Percentiles rank a stretch among this genome's conserved stretches.
phyloP scores from a whole-genome alignment of 2,888 invertebrate genomes.

The Baronia brevicornis region DNA sequence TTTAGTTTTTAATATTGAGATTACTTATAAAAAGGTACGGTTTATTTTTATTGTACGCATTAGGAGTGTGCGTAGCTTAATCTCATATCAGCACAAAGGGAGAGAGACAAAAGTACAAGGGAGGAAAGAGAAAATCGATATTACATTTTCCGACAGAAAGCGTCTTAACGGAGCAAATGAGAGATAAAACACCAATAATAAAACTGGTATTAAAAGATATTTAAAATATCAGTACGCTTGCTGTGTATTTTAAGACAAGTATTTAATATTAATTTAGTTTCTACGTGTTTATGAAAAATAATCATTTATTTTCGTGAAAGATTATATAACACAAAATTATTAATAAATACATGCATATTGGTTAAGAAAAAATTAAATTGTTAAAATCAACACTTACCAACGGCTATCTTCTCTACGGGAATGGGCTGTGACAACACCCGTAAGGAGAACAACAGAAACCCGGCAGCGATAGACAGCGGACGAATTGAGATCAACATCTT shows the following conservation, averaged over 20 bases:
- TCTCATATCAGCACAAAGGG: constrained; percentile 24
- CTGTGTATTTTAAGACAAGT: neutral
- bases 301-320: no score
- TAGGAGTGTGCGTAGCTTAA: constrained; percentile 22
- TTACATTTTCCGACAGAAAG: constrained; percentile 27
- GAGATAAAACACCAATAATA: constrained; percentile 31
- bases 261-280: neutral
- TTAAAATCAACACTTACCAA: no score
- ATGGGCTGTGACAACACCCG: constrained; percentile 49
- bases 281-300: no score
- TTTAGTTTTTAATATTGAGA: constrained; percentile 2
- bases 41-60: constrained; percentile 10
- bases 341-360: neutral
- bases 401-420: constrained; percentile 64
- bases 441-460: constrained; percentile 47
- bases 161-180: constrained; percentile 31
- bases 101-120: constrained; percentile 31
- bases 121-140: constrained; percentile 44
- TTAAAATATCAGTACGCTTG: constrained; percentile 1
- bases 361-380: constrained; percentile 3
- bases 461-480: constrained; percentile 29
- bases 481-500: constrained; percentile 16
- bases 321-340: no score
- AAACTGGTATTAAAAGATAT: no score
- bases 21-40: constrained; percentile 1